phyloP scores from a whole-genome alignment of 2,113 vertebrate genomes.

The Regulus satrapa region DNA sequence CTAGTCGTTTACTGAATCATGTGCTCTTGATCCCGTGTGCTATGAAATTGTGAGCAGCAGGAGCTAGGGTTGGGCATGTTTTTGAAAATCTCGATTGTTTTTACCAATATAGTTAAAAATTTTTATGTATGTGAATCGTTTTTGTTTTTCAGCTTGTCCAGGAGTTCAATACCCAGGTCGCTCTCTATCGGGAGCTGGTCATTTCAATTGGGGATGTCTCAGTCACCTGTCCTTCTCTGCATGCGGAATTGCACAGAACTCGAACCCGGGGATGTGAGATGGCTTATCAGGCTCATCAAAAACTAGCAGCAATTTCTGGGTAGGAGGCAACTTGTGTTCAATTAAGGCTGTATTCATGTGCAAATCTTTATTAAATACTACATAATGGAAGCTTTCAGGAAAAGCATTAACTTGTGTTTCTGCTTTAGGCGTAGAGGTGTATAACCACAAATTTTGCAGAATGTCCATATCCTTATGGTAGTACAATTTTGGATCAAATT shows the following conservation, averaged over 20 bases:
- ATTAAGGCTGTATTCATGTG: not conserved
- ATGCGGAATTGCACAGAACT: constrained; percentile 89
- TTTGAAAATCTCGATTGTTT: not conserved
- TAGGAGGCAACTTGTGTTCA: constrained; percentile 70
- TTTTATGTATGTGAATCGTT: constrained; percentile 17
- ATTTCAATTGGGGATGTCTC: constrained; percentile 96
- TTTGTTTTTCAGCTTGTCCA: constrained; percentile 88
- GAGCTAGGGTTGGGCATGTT: not conserved
- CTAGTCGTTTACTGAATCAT: not conserved
- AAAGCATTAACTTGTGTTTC: not conserved
- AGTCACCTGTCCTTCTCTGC: constrained; percentile 83
- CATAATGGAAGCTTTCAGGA: not conserved
- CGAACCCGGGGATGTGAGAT: constrained; percentile 93
- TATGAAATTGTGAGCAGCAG: not conserved
- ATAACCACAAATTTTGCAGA: not conserved
- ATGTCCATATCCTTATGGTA: not conserved
- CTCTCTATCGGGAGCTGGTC: constrained; percentile 93
- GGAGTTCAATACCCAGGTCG: constrained; percentile 97
- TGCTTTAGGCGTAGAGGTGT: not conserved
- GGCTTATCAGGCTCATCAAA: constrained; percentile 90
- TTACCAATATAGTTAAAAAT: not conserved
- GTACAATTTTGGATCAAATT: not conserved
- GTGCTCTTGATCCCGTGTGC: not conserved
- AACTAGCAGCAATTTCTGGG: constrained; percentile 93
- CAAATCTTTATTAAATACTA: not conserved